phyloP scores from a whole-genome alignment of 2,888 invertebrate genomes.

The Drosophila fulvimacula region DNA sequence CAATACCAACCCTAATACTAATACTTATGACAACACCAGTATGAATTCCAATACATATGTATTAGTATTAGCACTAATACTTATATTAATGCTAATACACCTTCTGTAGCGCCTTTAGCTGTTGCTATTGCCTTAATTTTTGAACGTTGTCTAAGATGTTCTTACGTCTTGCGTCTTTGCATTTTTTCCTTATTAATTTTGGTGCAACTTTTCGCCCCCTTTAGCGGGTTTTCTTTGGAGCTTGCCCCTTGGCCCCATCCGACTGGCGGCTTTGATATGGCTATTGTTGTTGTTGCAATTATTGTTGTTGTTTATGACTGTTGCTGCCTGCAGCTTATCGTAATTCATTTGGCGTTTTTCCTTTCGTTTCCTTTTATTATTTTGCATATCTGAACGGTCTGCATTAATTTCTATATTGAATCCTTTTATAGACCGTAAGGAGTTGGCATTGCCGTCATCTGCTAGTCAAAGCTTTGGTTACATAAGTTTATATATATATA shows the following conservation, averaged over 20 bases:
- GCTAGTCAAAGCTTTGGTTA: slow-evolving; percentile 15
- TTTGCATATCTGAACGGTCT: slow-evolving; percentile 42
- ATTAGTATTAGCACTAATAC: neutral
- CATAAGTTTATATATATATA: neutral
- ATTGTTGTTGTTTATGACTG: slow-evolving; percentile 49
- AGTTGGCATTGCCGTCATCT: slow-evolving; percentile 25
- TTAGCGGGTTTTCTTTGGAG: slow-evolving; percentile 35
- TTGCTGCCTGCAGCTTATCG: slow-evolving; percentile 72
- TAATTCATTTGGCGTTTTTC: slow-evolving; percentile 70
- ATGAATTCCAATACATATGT: neutral
- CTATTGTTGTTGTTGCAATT: slow-evolving; percentile 1
- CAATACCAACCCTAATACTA: neutral
- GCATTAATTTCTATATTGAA: slow-evolving; percentile 75
- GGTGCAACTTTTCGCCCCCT: slow-evolving; percentile 75
- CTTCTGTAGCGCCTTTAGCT: neutral
- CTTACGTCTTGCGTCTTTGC: slow-evolving; percentile 46
- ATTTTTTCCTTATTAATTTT: slow-evolving; percentile 67
- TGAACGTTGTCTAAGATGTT: slow-evolving; percentile 46
- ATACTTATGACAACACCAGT: neutral
- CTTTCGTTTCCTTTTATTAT: slow-evolving; percentile 10
- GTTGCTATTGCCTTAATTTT: slow-evolving; percentile 4
- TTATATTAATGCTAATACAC: neutral
- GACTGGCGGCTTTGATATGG: slow-evolving; percentile 37
- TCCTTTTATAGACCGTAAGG: slow-evolving; percentile 57
- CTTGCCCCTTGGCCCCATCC: slow-evolving; percentile 13